Evolutionary conservation across 2,888 invertebrate species (phyloP), one percentile per base, ranked within the genome.

Genomic region (Kryphioiulus occultus): DNA sequence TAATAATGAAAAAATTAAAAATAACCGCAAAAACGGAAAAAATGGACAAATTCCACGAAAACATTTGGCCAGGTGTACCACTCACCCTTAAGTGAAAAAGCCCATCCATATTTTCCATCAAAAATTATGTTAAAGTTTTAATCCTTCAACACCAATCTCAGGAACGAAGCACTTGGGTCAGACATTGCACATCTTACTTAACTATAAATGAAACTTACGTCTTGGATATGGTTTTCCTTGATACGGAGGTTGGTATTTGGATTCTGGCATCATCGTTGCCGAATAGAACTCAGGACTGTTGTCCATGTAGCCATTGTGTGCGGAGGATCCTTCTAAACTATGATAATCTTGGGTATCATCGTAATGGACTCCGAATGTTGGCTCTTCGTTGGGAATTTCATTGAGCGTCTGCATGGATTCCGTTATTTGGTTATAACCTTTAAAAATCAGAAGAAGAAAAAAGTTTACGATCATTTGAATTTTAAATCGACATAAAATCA

Each of bases 401-500:
- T 88, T 86, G 32, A 88, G 83, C 19, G 88, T 88, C 22, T 88
- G 87, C 87, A 88, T 88, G 59, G 88, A 86, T 68, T 88, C 88
- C 35, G 86, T 78, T 84, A 88, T 88, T 19, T 88, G 88, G 53
- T 88, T 88, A 85, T 88, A 88, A 19, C 88, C 88, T 59, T 22
- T 47, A n/a, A n/a, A 35, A 32, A 68, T 17, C 30, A 59, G 15
- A 26, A 59, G 30, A 59, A 44, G 22, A 47, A 53, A 30, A 44
- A 30, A 85, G 7, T 39, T 35, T 2, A 35, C 35, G 1, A 35
- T 35, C 39, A 30, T 2, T 35, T 85, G 22, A 85, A 85, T 7
- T 12, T 47, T 10, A 47, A 47, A 47, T 47, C 19, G 19, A 30
- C 15, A 1, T 1, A 82, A 82, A 82, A 35, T 35, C 12, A 10